Evolutionary conservation across 2,113 vertebrate genomes (phyloP), one percentile per base, ranked within the genome.

Genomic region (Pomatostomus ruficeps): DNA sequence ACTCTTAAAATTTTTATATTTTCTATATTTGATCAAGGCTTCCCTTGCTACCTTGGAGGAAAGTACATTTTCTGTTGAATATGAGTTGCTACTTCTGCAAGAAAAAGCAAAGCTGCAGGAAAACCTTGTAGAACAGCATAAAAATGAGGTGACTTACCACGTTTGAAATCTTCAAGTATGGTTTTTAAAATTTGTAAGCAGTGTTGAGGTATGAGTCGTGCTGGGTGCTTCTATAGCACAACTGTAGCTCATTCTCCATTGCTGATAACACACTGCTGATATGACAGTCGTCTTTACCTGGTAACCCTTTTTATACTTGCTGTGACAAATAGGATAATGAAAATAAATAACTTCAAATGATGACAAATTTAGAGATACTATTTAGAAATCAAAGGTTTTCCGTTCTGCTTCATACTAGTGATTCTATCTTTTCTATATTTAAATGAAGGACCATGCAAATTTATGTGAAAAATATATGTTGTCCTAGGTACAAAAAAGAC

Each of bases 401-500:
- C 22, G 72, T 88, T 49, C 14, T 65, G 42, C 35, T 82, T 88
- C 14, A 17, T 65, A 29, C 11, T 36, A 46, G 31, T 49, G 21
- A 57, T 68, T 82, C 11, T 77, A 12, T 58, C 5, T 77, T 72
- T 75, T 85, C 40, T 74, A 4, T 31, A 63, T 65, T 68, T 86
- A 45, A 62, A 75, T 86, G 9, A 80, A 85, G 54, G 23, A 51
- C 11, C 22, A 26, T 92, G 22, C 23, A 93, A 55, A 80, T 73
- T 2, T 40, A 11, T 86, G 19, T 95, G 33, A 89, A 88, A 90
- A 77, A 71, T 85, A 10, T 78, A 23, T 82, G 71, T 79, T 97
- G 31, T 97, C 90, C 93, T 93, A 99, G 98, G 96, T 98, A 79
- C 96, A 96, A 77, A 97, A 98, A 77, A 96, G 98, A 79, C 97